A percentile compares a stretch with the other conserved stretches of the same genome.
Evolutionary conservation across 1,140 invertebrate genomes (phyloP).

Genomic region (Drosophila subobscura): DNA sequence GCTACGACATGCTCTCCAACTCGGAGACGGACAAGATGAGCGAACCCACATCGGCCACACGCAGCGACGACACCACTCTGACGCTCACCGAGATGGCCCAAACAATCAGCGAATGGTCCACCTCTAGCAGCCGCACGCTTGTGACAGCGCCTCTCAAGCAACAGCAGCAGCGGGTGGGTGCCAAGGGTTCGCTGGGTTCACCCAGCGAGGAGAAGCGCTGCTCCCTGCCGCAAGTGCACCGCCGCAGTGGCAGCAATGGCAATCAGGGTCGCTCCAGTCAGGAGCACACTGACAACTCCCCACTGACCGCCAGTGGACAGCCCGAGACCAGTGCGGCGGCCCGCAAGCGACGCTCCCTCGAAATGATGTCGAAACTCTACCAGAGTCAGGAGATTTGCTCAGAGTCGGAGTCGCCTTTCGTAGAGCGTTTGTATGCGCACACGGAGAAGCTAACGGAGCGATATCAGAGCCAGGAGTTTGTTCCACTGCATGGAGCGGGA

Average conservation of each 20-base stretch:
- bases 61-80: conserved; percentile 86
- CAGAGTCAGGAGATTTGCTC: conserved; percentile 85
- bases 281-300: conserved; percentile 7
- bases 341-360: conserved; percentile 74
- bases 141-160: conserved; percentile 83
- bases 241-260: conserved; percentile 74
- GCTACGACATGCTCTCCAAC: conserved; percentile 86
- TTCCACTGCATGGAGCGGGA: conserved; percentile 65
- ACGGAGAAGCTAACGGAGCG: conserved; percentile 86
- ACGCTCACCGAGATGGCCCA: conserved; percentile 85
- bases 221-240: conserved; percentile 71
- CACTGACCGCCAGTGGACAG: conserved; percentile 1
- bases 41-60: conserved; percentile 85
- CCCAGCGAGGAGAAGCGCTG: conserved; percentile 76
- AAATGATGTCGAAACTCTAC: conserved; percentile 84
- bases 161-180: conserved; percentile 47
- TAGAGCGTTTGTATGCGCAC: conserved; percentile 85
- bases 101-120: conserved; percentile 87
- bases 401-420: conserved; percentile 77
- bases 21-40: conserved; percentile 85
- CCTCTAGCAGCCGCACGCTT: conserved; percentile 86
- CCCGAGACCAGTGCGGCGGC: conserved; percentile 70
- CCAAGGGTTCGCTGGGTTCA: conserved; percentile 61
- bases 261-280: conserved; percentile 55
- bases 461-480: conserved; percentile 87